Percentiles rank a stretch among this genome's conserved stretches.
These are phyloP conservation scores for Lithophane ornitopus DNA, from an alignment of 2,888 invertebrate genomes.

Conservation along the genomic window DNA sequence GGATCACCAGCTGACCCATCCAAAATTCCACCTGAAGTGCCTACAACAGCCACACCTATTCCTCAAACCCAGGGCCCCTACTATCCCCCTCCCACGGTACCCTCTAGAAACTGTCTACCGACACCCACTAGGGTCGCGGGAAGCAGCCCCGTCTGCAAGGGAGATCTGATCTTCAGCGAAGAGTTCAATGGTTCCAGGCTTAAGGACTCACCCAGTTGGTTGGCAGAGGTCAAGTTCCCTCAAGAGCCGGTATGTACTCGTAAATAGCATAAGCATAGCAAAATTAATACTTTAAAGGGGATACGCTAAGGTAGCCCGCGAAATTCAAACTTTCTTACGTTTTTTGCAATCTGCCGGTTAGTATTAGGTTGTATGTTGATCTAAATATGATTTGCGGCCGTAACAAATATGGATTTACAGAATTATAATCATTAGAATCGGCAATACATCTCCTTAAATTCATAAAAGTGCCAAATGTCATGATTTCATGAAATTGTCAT, in stretches of 20 bases:
- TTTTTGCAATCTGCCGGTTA: too few relatives aligned
- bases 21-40: constrained; percentile 44
- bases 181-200: constrained; percentile 85
- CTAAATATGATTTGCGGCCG: too few relatives aligned
- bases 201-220: constrained; percentile 85
- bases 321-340: too few relatives aligned
- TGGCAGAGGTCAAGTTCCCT: constrained; percentile 89
- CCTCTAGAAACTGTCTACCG: constrained; percentile 67
- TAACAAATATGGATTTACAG: too few relatives aligned
- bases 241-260: constrained; percentile 92
- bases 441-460: too few relatives aligned
- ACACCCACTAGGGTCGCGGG: constrained; percentile 78
- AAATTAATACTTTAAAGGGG: neutral
- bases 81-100: constrained; percentile 42
- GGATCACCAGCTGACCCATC: constrained; percentile 73
- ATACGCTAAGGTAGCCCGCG: too few relatives aligned
- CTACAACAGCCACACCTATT: constrained; percentile 32
- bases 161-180: constrained; percentile 91
- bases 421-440: too few relatives aligned
- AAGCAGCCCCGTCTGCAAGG: constrained; percentile 82
- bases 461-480: too few relatives aligned
- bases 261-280: neutral
- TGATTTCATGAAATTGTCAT: too few relatives aligned
- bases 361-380: too few relatives aligned
- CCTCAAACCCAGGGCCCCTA: constrained; percentile 17